phyloP scores from a whole-genome alignment of 2,113 vertebrate species.

The Solenodon paradoxus region DNA sequence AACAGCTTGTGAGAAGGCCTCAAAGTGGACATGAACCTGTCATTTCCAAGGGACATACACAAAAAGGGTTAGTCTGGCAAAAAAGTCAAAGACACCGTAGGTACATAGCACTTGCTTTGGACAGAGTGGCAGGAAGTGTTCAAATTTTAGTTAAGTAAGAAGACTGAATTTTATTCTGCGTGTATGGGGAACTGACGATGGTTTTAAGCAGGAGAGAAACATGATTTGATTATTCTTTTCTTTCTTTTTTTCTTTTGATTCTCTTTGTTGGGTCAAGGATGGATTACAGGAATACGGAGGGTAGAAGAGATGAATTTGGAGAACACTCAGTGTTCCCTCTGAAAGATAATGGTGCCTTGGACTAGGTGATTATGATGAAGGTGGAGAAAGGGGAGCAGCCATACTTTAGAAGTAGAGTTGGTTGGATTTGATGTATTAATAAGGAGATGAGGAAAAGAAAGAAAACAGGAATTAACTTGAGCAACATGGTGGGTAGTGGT shows the following conservation, averaged over 20 bases:
- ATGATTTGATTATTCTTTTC: background rate
- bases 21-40: background rate
- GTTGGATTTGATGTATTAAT: background rate
- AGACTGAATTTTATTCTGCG: background rate
- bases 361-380: background rate
- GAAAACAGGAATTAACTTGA: background rate
- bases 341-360: background rate
- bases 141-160: background rate
- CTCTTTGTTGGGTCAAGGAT: background rate
- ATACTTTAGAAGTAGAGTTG: background rate
- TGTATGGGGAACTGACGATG: background rate
- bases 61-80: background rate
- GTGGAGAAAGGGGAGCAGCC: background rate
- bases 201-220: background rate
- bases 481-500: background rate
- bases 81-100: background rate
- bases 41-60: background rate
- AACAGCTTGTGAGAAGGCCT: background rate
- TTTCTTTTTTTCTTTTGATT: too few relatives aligned
- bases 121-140: background rate
- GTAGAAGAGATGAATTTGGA: background rate
- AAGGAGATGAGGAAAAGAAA: background rate
- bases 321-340: background rate
- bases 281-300: background rate
- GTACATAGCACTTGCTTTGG: background rate